Conservation (phyloP, 2,113 vertebrate genomes). For the Chlamydotis undulata region DNA sequence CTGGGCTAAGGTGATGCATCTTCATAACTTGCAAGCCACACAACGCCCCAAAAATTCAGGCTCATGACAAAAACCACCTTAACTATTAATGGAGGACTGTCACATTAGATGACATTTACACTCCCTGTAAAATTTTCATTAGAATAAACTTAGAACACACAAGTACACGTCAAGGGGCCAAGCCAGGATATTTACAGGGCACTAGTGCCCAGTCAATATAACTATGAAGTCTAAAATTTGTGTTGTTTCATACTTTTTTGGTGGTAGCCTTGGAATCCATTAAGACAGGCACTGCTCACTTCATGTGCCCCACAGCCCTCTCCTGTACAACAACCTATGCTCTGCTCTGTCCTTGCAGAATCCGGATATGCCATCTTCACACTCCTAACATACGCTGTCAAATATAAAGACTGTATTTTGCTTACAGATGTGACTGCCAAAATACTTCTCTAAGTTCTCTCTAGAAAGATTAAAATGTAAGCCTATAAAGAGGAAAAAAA, state of each 20-base stretch:
- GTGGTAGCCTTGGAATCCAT: not conserved
- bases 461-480: constrained; percentile 6
- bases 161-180: not conserved
- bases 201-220: not conserved
- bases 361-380: not conserved
- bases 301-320: not conserved
- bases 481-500: not conserved
- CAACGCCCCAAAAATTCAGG: not conserved
- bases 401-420: not conserved
- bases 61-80: not conserved
- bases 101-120: not conserved
- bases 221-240: not conserved
- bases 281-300: not conserved
- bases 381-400: not conserved
- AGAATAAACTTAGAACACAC: not conserved
- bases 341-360: not conserved
- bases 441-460: not conserved
- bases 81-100: not conserved
- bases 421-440: constrained; percentile 12
- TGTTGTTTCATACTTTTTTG: not conserved
- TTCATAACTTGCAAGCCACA: not conserved
- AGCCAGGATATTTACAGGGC: not conserved
- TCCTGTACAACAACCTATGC: not conserved
- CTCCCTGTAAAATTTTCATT: not conserved
- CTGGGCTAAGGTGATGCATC: not conserved